These are phyloP conservation scores for Patella caerulea DNA, from an alignment of 2,888 invertebrate genomes.

Conservation along the genomic window DNA sequence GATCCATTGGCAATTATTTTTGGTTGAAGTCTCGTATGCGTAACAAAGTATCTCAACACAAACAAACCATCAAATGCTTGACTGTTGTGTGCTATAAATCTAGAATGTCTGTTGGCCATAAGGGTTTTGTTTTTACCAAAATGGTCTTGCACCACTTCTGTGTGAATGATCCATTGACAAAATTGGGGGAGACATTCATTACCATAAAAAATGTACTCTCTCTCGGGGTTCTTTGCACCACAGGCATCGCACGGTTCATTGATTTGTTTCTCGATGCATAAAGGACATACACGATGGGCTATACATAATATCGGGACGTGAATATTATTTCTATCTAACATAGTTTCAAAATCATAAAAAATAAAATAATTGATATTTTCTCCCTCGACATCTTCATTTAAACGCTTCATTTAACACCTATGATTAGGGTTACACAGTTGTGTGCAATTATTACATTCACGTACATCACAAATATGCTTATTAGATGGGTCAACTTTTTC, in stretches of 20 bases:
- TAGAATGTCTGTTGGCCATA: not conserved
- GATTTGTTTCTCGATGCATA: not conserved
- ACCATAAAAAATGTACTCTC: not conserved
- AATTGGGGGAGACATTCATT: not conserved
- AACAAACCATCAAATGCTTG: not conserved
- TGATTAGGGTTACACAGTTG: not conserved
- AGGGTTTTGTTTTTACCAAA: not conserved
- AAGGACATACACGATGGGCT: not conserved
- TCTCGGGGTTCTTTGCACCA: not conserved
- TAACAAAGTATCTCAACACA: not conserved
- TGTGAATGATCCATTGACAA: not conserved
- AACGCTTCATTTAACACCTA: not conserved
- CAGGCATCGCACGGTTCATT: not conserved
- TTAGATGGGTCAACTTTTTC: not conserved
- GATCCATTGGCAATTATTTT: not conserved
- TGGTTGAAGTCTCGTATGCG: not conserved
- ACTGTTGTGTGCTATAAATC: not conserved
- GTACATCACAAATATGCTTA: not conserved
- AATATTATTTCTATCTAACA: not conserved
- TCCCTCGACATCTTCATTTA: not conserved
- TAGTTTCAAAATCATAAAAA: not conserved
- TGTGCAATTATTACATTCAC: not conserved
- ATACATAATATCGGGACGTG: not conserved
- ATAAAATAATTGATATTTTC: not conserved
- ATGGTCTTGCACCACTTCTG: not conserved